phyloP scores from a whole-genome alignment of 2,888 invertebrate species.

The Synanthedon andrenaeformis region DNA sequence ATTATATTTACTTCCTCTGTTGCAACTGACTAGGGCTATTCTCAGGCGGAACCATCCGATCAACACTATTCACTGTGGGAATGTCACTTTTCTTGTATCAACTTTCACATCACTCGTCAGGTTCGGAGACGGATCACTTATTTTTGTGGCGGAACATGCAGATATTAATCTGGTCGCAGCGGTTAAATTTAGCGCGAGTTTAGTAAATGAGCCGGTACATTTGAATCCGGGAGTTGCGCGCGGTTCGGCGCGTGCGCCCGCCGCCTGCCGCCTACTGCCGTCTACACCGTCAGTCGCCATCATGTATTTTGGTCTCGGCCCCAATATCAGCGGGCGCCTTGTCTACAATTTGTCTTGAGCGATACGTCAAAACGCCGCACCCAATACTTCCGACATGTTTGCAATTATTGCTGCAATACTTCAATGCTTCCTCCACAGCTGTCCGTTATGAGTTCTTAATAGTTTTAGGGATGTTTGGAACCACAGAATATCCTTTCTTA shows the following conservation, averaged over 20 bases:
- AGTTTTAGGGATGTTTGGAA: too few species aligned
- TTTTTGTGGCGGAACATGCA: slow-evolving; percentile 55
- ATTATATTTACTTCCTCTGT: slow-evolving; percentile 46
- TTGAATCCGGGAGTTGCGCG: slow-evolving; percentile 46
- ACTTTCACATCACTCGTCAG: slow-evolving; percentile 47
- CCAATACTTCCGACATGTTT: slow-evolving; percentile 45
- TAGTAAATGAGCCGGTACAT: slow-evolving; percentile 55
- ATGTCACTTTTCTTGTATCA: slow-evolving; percentile 28
- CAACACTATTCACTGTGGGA: slow-evolving; percentile 27
- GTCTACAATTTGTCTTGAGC: slow-evolving; percentile 63
- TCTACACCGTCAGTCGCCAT: slow-evolving; percentile 36
- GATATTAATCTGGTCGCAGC: slow-evolving; percentile 60
- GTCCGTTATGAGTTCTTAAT: too few species aligned
- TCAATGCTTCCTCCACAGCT: not conserved
- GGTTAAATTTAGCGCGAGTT: slow-evolving; percentile 59
- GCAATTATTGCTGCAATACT: slow-evolving; percentile 20
- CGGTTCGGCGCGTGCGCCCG: slow-evolving; percentile 61
- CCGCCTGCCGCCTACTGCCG: slow-evolving; percentile 65
- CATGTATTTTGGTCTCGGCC: slow-evolving; percentile 68
- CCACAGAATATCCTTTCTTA: too few species aligned
- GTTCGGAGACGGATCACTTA: slow-evolving; percentile 36
- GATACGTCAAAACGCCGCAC: slow-evolving; percentile 57
- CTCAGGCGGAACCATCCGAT: slow-evolving; percentile 32
- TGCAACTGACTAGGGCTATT: slow-evolving; percentile 15
- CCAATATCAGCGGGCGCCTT: slow-evolving; percentile 57